A percentile compares a stretch with the other conserved stretches of the same genome.
These are phyloP conservation scores for Elysia crispata DNA, from an alignment of 2,888 invertebrate genomes.

Conservation along the genomic window DNA sequence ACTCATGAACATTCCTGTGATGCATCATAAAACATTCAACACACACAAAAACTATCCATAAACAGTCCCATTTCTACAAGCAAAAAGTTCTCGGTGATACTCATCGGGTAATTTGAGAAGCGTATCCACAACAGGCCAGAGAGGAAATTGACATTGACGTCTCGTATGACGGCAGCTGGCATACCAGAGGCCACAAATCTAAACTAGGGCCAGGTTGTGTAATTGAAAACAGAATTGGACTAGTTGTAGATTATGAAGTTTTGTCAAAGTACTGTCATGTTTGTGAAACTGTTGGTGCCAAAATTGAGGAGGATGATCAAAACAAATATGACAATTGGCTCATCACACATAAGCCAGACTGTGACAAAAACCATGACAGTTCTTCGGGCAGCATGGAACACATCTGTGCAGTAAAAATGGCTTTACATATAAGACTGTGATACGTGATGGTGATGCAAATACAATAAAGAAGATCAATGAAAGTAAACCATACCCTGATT, in stretches of 20 bases:
- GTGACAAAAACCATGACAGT: slow-evolving; percentile 17
- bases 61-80: background rate
- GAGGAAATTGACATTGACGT: slow-evolving; percentile 30
- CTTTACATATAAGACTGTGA: background rate
- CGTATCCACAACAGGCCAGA: slow-evolving; percentile 25
- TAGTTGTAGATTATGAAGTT: slow-evolving; percentile 16
- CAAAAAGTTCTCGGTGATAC: background rate
- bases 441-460: slow-evolving; percentile 5
- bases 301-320: background rate
- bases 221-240: slow-evolving; percentile 28
- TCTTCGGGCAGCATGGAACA: slow-evolving; percentile 37
- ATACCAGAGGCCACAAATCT: slow-evolving; percentile 37
- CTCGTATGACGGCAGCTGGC: slow-evolving; percentile 34
- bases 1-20: slow-evolving; percentile 6
- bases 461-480: slow-evolving; percentile 11
- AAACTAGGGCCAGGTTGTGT: slow-evolving; percentile 25
- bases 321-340: slow-evolving; percentile 7
- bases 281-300: slow-evolving; percentile 14
- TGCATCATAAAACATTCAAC: slow-evolving; percentile 17
- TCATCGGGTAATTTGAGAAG: background rate
- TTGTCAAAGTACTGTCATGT: slow-evolving; percentile 34
- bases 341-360: background rate
- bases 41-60: background rate
- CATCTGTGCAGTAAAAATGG: background rate
- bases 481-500: background rate